Evolutionary conservation across 2,888 invertebrate genomes (phyloP).

Genomic region (Marronus borbonicus): DNA sequence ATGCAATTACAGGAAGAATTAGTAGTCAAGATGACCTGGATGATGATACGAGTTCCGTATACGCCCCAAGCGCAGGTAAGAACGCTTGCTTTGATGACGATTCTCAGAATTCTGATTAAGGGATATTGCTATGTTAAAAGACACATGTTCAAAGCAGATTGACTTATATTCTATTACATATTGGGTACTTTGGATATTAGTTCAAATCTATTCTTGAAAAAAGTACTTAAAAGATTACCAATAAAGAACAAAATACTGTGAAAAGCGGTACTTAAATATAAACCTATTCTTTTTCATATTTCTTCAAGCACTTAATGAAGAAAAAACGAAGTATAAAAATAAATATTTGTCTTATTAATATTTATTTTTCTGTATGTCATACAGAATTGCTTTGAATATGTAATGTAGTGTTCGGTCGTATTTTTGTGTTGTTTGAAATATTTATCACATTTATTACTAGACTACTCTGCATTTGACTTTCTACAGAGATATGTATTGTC

Average conservation of each 20-base stretch:
- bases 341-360: background rate
- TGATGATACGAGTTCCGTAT: conserved; percentile 81
- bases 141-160: conserved; percentile 18
- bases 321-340: background rate
- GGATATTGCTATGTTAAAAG: background rate
- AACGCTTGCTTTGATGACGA: conserved; percentile 70
- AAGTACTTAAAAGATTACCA: no score
- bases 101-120: conserved; percentile 71
- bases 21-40: conserved; percentile 92
- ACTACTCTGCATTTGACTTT: background rate
- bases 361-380: background rate
- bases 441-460: background rate
- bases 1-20: conserved; percentile 78
- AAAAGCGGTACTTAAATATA: no score
- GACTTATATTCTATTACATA: background rate
- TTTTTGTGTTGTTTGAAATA: background rate
- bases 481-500: background rate
- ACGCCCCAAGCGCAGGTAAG: conserved; percentile 80
- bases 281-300: background rate
- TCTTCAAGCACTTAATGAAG: background rate
- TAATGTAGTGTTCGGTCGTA: background rate
- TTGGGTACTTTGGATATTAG: background rate
- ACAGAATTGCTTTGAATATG: conserved; percentile 14
- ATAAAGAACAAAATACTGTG: no score
- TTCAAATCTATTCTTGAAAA: background rate